Evolutionary conservation across 2,888 invertebrate species (phyloP).

Genomic region (Chloromyia formosa): DNA sequence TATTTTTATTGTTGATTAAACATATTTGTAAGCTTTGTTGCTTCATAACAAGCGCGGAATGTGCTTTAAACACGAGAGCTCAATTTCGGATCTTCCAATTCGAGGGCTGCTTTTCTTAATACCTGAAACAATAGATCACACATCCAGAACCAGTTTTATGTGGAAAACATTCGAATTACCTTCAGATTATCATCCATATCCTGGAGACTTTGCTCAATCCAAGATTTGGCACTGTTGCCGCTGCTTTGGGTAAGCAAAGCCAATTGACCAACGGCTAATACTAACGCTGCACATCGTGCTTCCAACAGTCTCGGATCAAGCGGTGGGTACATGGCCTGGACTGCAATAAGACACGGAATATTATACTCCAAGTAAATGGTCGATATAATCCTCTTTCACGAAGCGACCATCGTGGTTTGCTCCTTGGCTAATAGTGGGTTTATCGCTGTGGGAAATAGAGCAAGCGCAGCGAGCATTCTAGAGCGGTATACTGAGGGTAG

Average conservation of each 20-base stretch:
- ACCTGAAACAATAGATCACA: constrained; percentile 48
- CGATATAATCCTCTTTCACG: background rate
- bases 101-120: constrained; percentile 51
- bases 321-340: constrained; percentile 74
- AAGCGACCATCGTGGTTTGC: background rate
- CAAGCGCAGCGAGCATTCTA: too few relatives aligned
- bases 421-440: too few relatives aligned
- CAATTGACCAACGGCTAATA: constrained; percentile 73
- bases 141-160: background rate
- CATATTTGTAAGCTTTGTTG: too few relatives aligned
- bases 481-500: too few relatives aligned
- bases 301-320: constrained; percentile 74
- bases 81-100: constrained; percentile 50
- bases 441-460: too few relatives aligned
- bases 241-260: constrained; percentile 72
- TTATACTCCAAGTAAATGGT: background rate
- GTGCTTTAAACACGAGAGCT: constrained; percentile 25
- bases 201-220: constrained; percentile 71
- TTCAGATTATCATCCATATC: constrained; percentile 73
- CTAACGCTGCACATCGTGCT: constrained; percentile 73
- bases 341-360: constrained; percentile 39
- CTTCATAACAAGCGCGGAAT: too few relatives aligned
- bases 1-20: too few relatives aligned
- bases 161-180: constrained; percentile 59
- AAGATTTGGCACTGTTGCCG: constrained; percentile 65